A percentile compares a stretch with the other conserved stretches of the same genome.
phyloP scores from a whole-genome alignment of 2,888 invertebrate genomes.

The Macrosiphum euphorbiae region DNA sequence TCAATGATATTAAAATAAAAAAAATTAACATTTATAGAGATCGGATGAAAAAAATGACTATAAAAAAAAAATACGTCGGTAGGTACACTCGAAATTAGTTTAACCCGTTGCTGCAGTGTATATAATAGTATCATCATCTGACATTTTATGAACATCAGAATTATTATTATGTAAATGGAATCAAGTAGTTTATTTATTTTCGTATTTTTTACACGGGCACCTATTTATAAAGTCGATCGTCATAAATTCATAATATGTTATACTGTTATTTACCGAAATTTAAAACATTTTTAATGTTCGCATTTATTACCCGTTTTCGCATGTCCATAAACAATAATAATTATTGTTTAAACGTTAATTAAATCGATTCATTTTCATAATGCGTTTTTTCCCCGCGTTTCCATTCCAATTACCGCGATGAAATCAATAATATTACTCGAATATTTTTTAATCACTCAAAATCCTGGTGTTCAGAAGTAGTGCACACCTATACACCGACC shows the following conservation, averaged over 20 bases:
- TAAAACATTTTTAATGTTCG: not conserved
- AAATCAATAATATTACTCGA: not conserved
- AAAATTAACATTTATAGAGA: not conserved
- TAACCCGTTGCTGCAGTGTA: not conserved
- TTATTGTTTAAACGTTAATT: not conserved
- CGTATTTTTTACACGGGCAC: not conserved
- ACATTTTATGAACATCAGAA: not conserved
- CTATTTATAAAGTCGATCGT: not conserved
- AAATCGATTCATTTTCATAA: constrained; percentile 26
- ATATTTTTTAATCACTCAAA: constrained; percentile 5
- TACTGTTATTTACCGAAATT: not conserved
- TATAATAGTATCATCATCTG: not conserved
- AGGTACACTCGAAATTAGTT: not conserved
- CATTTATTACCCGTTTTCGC: constrained; percentile 24
- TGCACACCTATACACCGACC: not conserved
- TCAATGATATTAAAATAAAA: not conserved
- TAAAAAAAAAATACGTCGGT: not conserved
- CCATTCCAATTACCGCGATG: not conserved
- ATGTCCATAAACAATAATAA: constrained; percentile 18
- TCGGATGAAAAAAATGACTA: constrained; percentile 1
- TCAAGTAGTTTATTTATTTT: not conserved
- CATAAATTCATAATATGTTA: not conserved
- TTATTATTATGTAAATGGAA: not conserved
- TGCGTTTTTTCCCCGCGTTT: not conserved
- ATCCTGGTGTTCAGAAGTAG: not conserved